phyloP scores from a whole-genome alignment of 2,888 invertebrate species.

The Scrobipalpa costella region DNA sequence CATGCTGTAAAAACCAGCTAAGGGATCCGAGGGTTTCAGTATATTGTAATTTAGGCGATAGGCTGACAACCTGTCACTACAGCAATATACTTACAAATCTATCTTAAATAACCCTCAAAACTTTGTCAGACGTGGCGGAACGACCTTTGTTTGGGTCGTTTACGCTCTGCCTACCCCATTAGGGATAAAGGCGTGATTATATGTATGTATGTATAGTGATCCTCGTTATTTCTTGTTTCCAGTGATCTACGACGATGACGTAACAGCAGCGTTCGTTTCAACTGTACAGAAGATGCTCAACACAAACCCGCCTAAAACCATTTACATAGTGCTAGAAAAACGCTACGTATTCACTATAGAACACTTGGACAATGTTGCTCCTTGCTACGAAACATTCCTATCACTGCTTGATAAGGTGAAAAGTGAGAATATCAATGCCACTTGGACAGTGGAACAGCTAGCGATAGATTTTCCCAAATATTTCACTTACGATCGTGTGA shows the following conservation, averaged over 20 bases:
- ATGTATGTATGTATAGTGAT: slow-evolving; percentile 36
- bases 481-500: slow-evolving; percentile 90
- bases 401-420: slow-evolving; percentile 78
- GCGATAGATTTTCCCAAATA: slow-evolving; percentile 88
- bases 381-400: slow-evolving; percentile 92
- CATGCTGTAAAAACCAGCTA: too few species aligned
- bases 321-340: slow-evolving; percentile 91
- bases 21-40: too few species aligned
- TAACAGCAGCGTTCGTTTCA: slow-evolving; percentile 89
- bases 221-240: slow-evolving; percentile 41
- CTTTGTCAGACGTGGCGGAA: too few species aligned
- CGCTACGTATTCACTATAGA: slow-evolving; percentile 92
- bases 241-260: slow-evolving; percentile 92
- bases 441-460: slow-evolving; percentile 83
- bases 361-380: slow-evolving; percentile 91
- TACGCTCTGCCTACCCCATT: too few species aligned
- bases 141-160: too few species aligned
- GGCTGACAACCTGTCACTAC: too few species aligned
- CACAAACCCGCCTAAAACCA: slow-evolving; percentile 79
- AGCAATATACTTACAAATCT: too few species aligned
- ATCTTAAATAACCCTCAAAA: too few species aligned
- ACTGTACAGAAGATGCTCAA: slow-evolving; percentile 86
- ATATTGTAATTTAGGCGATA: too few species aligned
- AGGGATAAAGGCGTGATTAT: too few species aligned
- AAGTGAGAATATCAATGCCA: slow-evolving; percentile 62